These are phyloP conservation scores for Drosophila bocki DNA, from an alignment of 1,140 invertebrate genomes.

Conservation along the genomic window DNA sequence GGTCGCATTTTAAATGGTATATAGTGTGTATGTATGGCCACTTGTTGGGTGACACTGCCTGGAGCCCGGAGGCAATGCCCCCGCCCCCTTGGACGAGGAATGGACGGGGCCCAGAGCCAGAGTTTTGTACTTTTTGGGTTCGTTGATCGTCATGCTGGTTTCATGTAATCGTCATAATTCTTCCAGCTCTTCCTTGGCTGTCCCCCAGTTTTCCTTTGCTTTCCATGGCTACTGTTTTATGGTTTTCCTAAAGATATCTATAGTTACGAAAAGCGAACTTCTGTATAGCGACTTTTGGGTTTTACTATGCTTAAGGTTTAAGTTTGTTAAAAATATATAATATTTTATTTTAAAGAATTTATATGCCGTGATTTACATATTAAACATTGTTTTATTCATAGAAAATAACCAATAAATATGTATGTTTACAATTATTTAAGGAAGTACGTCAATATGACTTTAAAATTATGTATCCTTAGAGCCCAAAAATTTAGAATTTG, in stretches of 20 bases:
- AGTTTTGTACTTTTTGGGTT: constrained; percentile 69
- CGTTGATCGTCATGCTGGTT: constrained; percentile 81
- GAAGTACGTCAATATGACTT: not conserved
- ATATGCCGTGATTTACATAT: not conserved
- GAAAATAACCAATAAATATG: not conserved
- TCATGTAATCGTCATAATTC: constrained; percentile 68
- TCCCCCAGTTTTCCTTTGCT: not conserved
- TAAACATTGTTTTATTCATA: not conserved
- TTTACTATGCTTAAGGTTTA: too few relatives aligned
- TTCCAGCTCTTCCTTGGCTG: constrained; percentile 14
- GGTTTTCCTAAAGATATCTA: not conserved
- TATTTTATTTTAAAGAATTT: not conserved
- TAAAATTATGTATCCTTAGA: not conserved
- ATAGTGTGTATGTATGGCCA: constrained; percentile 40
- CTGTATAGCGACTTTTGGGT: not conserved
- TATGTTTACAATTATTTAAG: too few relatives aligned
- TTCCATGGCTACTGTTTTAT: not conserved
- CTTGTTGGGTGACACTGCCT: constrained; percentile 59
- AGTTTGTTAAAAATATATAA: not conserved
- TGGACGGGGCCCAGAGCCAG: constrained; percentile 21
- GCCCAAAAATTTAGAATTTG: not conserved
- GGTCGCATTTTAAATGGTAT: constrained; percentile 38
- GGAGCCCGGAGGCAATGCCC: constrained; percentile 40
- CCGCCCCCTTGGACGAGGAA: constrained; percentile 19
- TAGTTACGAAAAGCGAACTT: not conserved